phyloP scores from a whole-genome alignment of 2,113 vertebrate species.

The Heptranchias perlo region DNA sequence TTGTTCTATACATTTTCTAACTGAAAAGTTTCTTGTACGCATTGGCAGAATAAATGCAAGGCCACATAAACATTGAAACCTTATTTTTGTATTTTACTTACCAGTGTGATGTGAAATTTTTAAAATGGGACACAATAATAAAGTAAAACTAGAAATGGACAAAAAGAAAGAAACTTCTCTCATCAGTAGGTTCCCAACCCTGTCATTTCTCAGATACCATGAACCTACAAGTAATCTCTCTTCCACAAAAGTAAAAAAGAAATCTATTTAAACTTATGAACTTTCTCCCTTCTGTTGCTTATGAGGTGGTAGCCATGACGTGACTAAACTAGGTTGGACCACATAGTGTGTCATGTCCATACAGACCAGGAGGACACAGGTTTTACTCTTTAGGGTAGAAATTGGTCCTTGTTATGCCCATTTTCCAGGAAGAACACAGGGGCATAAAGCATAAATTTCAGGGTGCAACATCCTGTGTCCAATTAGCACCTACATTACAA shows the following conservation, averaged over 20 bases:
- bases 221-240: background rate
- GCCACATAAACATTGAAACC: background rate
- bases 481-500: background rate
- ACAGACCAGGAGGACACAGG: background rate
- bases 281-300: background rate
- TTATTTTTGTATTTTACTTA: background rate
- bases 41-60: background rate
- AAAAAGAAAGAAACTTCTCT: background rate
- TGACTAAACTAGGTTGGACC: background rate
- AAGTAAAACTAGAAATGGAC: background rate
- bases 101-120: background rate
- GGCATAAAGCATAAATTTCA: background rate
- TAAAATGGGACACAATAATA: background rate
- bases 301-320: background rate
- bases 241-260: background rate
- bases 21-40: background rate
- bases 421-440: background rate
- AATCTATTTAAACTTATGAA: background rate
- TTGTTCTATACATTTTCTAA: background rate
- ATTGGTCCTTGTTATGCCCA: background rate
- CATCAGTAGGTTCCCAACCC: background rate
- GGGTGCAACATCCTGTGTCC: too few relatives aligned
- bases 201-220: background rate
- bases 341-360: background rate
- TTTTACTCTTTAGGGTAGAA: background rate